These are phyloP conservation scores for Cephus pygmeus DNA, from an alignment of 2,888 invertebrate species.

Conservation along the genomic window DNA sequence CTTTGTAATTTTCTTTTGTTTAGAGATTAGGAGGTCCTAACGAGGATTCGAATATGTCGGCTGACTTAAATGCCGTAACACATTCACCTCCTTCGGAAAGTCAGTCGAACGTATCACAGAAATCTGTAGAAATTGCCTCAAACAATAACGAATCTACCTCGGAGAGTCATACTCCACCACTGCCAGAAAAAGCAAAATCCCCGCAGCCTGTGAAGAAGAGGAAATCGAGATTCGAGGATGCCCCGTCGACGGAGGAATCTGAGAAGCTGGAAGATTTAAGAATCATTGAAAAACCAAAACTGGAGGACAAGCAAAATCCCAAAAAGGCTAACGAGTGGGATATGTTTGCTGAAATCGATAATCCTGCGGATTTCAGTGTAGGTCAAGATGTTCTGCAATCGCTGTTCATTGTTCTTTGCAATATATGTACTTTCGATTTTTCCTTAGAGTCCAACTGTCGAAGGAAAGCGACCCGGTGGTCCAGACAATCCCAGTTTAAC, in stretches of 20 bases:
- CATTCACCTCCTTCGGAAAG: conserved; percentile 43
- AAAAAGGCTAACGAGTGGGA: conserved; percentile 81
- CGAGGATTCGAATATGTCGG: conserved; percentile 69
- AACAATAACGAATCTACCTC: conserved; percentile 59
- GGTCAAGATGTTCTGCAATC: conserved; percentile 50
- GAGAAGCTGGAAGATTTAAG: conserved; percentile 45
- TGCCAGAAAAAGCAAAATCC: conserved; percentile 55
- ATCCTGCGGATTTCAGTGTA: conserved; percentile 81
- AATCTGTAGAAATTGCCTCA: conserved; percentile 48
- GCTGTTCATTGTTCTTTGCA: neutral
- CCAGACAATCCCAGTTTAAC: conserved; percentile 91
- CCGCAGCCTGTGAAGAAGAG: conserved; percentile 45
- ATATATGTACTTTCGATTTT: conserved; percentile 21
- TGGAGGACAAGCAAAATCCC: conserved; percentile 58
- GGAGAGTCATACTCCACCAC: conserved; percentile 60
- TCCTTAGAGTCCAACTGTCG: conserved; percentile 75
- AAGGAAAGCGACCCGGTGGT: conserved; percentile 69
- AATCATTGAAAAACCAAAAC: conserved; percentile 41
- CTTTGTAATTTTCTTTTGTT: conserved; percentile 25
- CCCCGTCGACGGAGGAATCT: conserved; percentile 29
- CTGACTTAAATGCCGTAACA: conserved; percentile 46
- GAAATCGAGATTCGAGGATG: conserved; percentile 51
- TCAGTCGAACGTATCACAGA: conserved; percentile 39
- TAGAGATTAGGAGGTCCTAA: conserved; percentile 71
- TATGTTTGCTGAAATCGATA: conserved; percentile 93